phyloP scores from a whole-genome alignment of 2,888 invertebrate genomes.

The Phragmatobia fuliginosa region DNA sequence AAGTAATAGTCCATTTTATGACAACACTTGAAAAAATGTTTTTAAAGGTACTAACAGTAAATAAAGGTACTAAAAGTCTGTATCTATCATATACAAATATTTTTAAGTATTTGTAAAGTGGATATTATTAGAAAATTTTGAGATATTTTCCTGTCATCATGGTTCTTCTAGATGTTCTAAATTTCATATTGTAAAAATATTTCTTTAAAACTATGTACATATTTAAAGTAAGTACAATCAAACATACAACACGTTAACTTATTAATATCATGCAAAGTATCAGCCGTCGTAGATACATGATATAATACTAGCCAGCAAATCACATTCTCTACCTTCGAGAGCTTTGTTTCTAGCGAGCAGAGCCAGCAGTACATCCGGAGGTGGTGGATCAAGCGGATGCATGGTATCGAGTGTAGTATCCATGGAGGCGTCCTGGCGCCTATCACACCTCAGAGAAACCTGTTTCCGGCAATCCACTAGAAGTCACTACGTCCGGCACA shows the following conservation, averaged over 20 bases:
- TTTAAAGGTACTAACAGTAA: too few species aligned
- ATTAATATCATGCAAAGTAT: not conserved
- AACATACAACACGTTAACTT: not conserved
- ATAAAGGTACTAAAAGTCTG: too few species aligned
- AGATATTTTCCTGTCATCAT: not conserved
- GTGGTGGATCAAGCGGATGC: conserved; percentile 87
- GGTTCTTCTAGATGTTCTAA: too few species aligned
- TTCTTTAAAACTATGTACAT: too few species aligned
- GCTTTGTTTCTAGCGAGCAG: conserved; percentile 95
- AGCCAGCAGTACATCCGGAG: conserved; percentile 94
- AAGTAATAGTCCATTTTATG: not conserved
- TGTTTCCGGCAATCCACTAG: conserved; percentile 64
- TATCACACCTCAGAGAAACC: conserved; percentile 68
- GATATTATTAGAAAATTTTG: not conserved
- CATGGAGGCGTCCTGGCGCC: conserved; percentile 65
- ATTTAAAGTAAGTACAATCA: too few species aligned
- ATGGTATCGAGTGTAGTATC: conserved; percentile 72
- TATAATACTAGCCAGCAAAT: not conserved
- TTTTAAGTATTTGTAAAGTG: too few species aligned
- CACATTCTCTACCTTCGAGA: conserved; percentile 91
- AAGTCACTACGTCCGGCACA: conserved; percentile 62
- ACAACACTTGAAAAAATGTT: not conserved
- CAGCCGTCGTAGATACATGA: not conserved
- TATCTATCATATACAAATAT: too few species aligned
- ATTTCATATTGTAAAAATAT: too few species aligned